These are phyloP conservation scores for Rallus limicola DNA, from an alignment of 2,113 vertebrate species.

Conservation along the genomic window DNA sequence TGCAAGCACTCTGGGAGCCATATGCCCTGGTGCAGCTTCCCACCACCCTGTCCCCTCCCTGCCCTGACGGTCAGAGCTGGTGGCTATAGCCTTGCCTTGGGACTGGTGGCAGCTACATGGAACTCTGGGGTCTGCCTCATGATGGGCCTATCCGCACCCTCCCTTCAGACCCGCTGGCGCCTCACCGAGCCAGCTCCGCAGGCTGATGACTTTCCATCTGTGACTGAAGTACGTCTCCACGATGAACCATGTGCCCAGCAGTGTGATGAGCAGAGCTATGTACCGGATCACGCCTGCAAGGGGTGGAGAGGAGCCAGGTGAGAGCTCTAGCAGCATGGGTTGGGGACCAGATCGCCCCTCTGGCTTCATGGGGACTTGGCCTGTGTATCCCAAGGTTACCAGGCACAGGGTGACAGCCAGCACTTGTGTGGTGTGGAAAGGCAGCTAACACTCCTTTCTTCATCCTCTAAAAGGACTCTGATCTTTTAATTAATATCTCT, in stretches of 20 bases:
- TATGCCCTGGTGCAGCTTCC: background rate
- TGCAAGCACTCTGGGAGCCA: background rate
- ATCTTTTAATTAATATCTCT: conserved; percentile 21
- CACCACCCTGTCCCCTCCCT: background rate
- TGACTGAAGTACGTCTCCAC: background rate
- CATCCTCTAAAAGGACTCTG: background rate
- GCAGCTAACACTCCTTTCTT: background rate
- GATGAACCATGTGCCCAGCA: conserved; percentile 49
- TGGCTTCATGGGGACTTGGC: background rate
- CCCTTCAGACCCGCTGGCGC: accelerated
- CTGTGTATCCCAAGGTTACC: accelerated
- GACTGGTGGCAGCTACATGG: background rate
- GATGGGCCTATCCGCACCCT: accelerated
- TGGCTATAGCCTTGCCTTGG: background rate
- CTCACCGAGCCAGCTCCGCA: conserved; percentile 53
- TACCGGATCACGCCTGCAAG: conserved; percentile 45
- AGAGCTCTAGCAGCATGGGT: background rate
- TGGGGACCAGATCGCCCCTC: accelerated
- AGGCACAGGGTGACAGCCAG: background rate
- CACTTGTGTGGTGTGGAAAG: background rate
- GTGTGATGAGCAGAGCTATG: background rate
- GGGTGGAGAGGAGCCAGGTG: background rate
- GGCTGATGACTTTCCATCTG: conserved; percentile 10
- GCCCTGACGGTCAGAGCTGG: background rate
- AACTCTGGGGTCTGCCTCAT: background rate